Evolutionary conservation across 2,888 invertebrate species (phyloP).

Genomic region (Acleris sparsana): DNA sequence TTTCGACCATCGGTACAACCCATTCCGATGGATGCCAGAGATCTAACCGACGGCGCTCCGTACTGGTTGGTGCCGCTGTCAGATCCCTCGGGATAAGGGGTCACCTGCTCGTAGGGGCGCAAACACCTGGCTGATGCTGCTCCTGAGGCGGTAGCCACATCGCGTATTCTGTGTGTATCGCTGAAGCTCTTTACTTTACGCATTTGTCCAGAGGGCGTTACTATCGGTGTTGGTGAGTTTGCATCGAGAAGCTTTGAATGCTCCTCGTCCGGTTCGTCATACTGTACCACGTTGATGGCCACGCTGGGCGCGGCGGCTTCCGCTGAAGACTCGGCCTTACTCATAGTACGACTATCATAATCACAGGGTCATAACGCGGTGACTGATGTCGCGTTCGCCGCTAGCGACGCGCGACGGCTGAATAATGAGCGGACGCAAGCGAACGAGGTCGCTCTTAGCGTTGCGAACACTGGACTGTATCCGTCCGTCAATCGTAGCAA

Average conservation of each 20-base stretch:
- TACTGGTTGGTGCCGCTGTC: conserved; percentile 86
- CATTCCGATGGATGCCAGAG: conserved; percentile 93
- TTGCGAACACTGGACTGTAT: conserved; percentile 67
- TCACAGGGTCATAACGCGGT: conserved; percentile 78
- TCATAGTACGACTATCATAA: conserved; percentile 69
- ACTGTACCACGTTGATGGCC: conserved; percentile 74
- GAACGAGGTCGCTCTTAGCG: conserved; percentile 91
- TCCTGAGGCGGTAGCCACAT: conserved; percentile 72
- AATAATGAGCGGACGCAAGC: conserved; percentile 86
- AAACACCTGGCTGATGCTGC: conserved; percentile 77
- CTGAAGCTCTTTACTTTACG: conserved; percentile 81
- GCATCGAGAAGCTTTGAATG: conserved; percentile 69
- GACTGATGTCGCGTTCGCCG: conserved; percentile 74
- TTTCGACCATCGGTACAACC: conserved; percentile 94
- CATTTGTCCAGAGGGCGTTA: conserved; percentile 78
- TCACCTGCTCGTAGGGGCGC: conserved; percentile 78
- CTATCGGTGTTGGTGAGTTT: conserved; percentile 61
- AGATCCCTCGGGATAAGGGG: conserved; percentile 81
- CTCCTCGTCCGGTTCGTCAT: conserved; percentile 69
- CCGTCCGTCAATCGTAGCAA: conserved; percentile 75
- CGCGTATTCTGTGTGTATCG: conserved; percentile 77
- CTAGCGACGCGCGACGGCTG: conserved; percentile 72
- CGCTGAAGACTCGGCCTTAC: conserved; percentile 70
- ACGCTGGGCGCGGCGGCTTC: conserved; percentile 74
- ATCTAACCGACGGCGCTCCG: conserved; percentile 88